These are phyloP conservation scores for Alcis repandata DNA, from an alignment of 2,888 invertebrate species.

Conservation along the genomic window DNA sequence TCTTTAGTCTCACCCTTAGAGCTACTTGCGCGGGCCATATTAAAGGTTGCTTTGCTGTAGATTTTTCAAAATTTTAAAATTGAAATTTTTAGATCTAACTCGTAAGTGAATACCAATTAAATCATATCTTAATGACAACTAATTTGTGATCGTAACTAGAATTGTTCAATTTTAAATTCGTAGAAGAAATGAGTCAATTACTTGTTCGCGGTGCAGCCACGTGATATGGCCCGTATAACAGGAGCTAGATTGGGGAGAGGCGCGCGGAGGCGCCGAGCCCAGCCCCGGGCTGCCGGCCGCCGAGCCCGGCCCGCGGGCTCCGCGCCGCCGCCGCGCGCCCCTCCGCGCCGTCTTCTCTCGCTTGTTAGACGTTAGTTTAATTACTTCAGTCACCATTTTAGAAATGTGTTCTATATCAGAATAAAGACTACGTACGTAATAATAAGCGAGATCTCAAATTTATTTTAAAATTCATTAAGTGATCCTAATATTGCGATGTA, in stretches of 20 bases:
- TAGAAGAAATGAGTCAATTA: constrained; percentile 46
- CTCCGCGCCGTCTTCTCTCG: constrained; percentile 69
- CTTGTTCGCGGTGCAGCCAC: constrained; percentile 42
- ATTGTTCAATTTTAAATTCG: constrained; percentile 43
- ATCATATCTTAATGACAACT: constrained; percentile 33
- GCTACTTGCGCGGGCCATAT: constrained; percentile 69
- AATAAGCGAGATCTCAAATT: constrained; percentile 87
- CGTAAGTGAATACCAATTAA: constrained; percentile 30
- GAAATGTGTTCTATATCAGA: constrained; percentile 84
- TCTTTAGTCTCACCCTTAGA: constrained; percentile 76
- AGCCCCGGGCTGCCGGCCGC: constrained; percentile 40
- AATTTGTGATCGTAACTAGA: constrained; percentile 38
- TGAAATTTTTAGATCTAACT: constrained; percentile 17
- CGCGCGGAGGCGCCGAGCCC: constrained; percentile 26
- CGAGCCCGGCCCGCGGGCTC: constrained; percentile 32
- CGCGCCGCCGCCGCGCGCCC: constrained; percentile 39
- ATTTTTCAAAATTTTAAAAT: constrained; percentile 22
- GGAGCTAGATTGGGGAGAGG: constrained; percentile 52
- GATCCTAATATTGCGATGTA: constrained; percentile 84
- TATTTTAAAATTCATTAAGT: constrained; percentile 84
- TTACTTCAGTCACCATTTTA: constrained; percentile 82
- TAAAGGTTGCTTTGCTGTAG: constrained; percentile 39
- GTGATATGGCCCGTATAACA: constrained; percentile 64
- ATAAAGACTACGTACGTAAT: constrained; percentile 86
- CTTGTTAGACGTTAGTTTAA: constrained; percentile 82